Evolutionary conservation across 1,140 invertebrate species (phyloP), one percentile per base, ranked within the genome.

Genomic region (Musca vetustissima): DNA sequence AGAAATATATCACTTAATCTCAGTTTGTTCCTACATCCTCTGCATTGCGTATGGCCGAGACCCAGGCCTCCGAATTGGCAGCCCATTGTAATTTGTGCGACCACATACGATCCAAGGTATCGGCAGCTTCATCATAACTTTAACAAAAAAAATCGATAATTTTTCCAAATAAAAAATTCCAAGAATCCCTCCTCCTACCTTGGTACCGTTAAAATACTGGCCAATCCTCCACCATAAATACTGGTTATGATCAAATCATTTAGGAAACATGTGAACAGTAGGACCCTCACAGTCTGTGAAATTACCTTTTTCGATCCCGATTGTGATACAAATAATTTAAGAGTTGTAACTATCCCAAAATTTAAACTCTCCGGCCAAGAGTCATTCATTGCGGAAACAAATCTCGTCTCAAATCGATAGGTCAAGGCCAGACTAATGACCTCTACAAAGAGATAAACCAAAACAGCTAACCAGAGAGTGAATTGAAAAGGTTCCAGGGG

Each of bases 201-300:
- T 3, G 79, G 79, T 43, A 81, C 74, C 7, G 79, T 81, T 48
- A 81, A 66, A 61, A 81, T 81, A 66, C 79, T 81, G 19, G 79
- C 76, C 66, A 81, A 53, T 2, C 79, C 79, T 1, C 79, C 79
- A 0, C 76, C 73, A 69, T 81, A 81, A 55, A 81, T 81, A 36
- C 79, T 81, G 21, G 79, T 77, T 28, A 81, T 75, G 32, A 81
- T 80, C 25, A 80, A 73, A 53, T 81, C 79, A 28, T 79, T 81
- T 36, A 81, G 64, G 52, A 80, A 80, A 55, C 79, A 80, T 1
- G 78, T 75, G 17, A 81, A 81, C 0, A 81, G 73, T 14, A 81
- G 24, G 8, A 79, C 70, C 14, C 79, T 73, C n/a, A 78, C 71
- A 9, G 78, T 74, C 0, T 73, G 43, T 11, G 77, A 80, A 3